Evolutionary conservation across 2,797 vertebrate genomes (phyloP), one percentile per base, ranked within the genome.

Genomic region (Scyliorhinus canicula): DNA sequence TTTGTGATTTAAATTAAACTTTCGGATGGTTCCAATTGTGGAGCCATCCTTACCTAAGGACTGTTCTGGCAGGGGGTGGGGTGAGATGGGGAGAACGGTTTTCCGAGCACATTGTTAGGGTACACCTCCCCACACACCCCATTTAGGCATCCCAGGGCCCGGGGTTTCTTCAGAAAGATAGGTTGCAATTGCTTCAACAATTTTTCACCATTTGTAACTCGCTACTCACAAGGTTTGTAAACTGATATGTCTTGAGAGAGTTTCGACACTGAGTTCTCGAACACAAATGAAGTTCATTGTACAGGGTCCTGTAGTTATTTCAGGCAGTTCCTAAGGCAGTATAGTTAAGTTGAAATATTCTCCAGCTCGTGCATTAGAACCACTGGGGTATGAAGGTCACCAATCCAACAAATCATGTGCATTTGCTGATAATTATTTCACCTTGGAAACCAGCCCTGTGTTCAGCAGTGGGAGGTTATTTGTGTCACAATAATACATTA

Each of bases 401-500:
- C 93, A 95, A 86, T 95, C 91, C 7, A 95, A 90, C 95, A 95
- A 95, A 95, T 96, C 95, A 95, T 95, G 96, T 95, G 95, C 0
- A 93, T 95, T 96, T 96, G 95, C 95, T 47, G 94, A 24, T 95
- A 96, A 97, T 96, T 96, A 96, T 96, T 95, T 96, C 95, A 95
- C 95, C 95, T 96, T 96, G 96, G 96, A 97, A 96, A 93, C 91
- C 40, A 44, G 14, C 91, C 91, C 35, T 95, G 86, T 96, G 95
- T 96, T 96, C 95, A 90, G 96, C 95, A 96, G 96, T 96, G 96
- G 95, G 95, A 96, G 95, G 95, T 94, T 95, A 95, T 91, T 93
- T 95, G 95, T 96, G 95, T 96, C 96, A 95, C 95, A 96, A 93
- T 96, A 96, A 97, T 96, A 96, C 95, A 95, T 96, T 88, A 52